phyloP scores from a whole-genome alignment of 2,888 invertebrate species.

The Archips xylosteana region DNA sequence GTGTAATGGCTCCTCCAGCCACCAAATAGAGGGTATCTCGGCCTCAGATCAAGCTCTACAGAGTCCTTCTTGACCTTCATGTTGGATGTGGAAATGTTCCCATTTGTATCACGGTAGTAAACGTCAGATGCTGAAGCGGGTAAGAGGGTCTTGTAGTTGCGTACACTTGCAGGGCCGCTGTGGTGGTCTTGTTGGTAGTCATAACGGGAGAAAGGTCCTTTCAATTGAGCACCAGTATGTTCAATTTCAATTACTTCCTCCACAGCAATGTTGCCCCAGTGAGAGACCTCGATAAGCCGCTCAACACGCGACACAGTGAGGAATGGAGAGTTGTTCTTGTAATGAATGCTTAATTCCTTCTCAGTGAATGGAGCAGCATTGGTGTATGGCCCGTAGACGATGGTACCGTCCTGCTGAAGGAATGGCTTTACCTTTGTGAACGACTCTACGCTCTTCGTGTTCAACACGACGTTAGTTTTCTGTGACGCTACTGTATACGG shows the following conservation, averaged over 20 bases:
- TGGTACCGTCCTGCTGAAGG: constrained; percentile 90
- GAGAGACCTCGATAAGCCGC: constrained; percentile 97
- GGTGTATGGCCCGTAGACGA: constrained; percentile 96
- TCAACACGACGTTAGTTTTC: constrained; percentile 91
- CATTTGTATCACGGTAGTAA: constrained; percentile 98
- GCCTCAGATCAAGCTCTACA: constrained; percentile 97
- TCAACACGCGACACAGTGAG: constrained; percentile 95
- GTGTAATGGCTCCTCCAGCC: constrained; percentile 99
- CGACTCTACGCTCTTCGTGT: constrained; percentile 92
- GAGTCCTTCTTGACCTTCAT: constrained; percentile 95
- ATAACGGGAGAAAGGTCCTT: constrained; percentile 98
- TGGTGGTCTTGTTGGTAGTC: constrained; percentile 98
- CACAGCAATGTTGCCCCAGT: constrained; percentile 99
- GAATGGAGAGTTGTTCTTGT: constrained; percentile 98
- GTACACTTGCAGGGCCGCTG: constrained; percentile 95
- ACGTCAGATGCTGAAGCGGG: constrained; percentile 97
- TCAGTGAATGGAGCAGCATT: constrained; percentile 86
- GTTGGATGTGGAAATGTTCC: constrained; percentile 99
- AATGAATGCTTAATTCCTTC: constrained; percentile 93
- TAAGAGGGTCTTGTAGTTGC: constrained; percentile 94
- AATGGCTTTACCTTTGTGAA: constrained; percentile 94
- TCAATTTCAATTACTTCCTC: constrained; percentile 97
- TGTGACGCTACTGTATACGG: constrained; percentile 93
- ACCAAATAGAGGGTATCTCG: constrained; percentile 98
- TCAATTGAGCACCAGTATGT: constrained; percentile 96